These are phyloP conservation scores for Mormoops blainvillei DNA, from an alignment of 2,113 vertebrate species.

Conservation along the genomic window DNA sequence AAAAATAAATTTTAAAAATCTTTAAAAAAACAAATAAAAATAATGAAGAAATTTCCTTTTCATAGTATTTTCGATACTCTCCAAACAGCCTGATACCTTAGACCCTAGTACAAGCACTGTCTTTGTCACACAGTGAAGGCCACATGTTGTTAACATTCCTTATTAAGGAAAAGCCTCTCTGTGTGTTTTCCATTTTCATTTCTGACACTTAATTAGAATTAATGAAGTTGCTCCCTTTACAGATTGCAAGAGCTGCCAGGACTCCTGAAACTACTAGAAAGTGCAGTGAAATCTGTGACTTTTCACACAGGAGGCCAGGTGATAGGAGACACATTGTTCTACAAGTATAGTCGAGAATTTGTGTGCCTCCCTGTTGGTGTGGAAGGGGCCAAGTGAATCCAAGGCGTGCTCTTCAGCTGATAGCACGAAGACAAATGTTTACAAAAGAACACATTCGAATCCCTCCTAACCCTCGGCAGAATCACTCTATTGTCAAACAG, in stretches of 20 bases:
- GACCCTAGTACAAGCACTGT: constrained; percentile 52
- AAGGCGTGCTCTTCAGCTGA: constrained; percentile 79
- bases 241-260: constrained; percentile 70
- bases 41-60: neutral
- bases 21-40: too few relatives aligned
- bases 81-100: neutral
- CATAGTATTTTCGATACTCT: neutral
- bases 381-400: constrained; percentile 45
- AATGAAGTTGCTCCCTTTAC: constrained; percentile 79
- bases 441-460: constrained; percentile 68
- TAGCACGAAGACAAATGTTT: constrained; percentile 75
- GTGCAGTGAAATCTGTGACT: constrained; percentile 72
- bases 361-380: constrained; percentile 26
- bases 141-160: constrained; percentile 72
- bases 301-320: constrained; percentile 74
- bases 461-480: constrained; percentile 68
- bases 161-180: constrained; percentile 73
- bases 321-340: constrained; percentile 75
- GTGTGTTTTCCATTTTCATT: constrained; percentile 77
- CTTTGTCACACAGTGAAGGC: constrained; percentile 74
- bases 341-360: neutral
- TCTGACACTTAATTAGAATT: constrained; percentile 80
- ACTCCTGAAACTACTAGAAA: constrained; percentile 73
- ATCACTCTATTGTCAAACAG: constrained; percentile 75
- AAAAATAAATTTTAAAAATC: too few relatives aligned